Evolutionary conservation across 2,113 vertebrate genomes (phyloP), one percentile per base, ranked within the genome.

Genomic region (Indri indri): DNA sequence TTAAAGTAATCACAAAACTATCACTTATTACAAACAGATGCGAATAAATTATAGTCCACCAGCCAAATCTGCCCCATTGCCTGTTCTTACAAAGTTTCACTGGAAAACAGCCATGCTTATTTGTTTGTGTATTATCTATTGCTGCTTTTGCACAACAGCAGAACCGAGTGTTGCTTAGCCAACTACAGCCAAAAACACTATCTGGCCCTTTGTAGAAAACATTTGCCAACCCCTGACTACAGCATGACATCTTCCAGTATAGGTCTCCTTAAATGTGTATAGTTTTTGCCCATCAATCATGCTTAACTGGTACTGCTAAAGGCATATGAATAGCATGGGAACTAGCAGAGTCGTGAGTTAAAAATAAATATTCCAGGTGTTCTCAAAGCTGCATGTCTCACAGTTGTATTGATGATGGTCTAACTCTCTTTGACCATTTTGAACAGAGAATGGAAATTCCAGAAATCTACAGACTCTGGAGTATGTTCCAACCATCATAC

Each of bases 291-390:
- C 34, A 74, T 74, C 27, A 65, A 12, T 74, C 34, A 37, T 61
- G 22, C 25, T 73, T 89, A 77, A 71, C 66, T 50, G 30, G 40
- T 65, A 37, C 47, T 82, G 47, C 18, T 77, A 17, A 80, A 89
- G 82, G 52, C 37, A 45, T 52, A 95, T 16, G 30, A 61, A 65
- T 50, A 77, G 37, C 30, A 34, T 52, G 54, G 32, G 40, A 87
- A 66, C 50, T 47, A 61, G 77, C 61, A 86, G 47, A 95, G 54
- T 11, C 27, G 0, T 27, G 47, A 30, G 54, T 79, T 71, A 77
- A 90, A 94, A 88, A 54, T 66, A 66, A 85, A 40, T 59, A 94
- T 47, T 70, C 86, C 20, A 88, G 74, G 20, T 91, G 30, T 52
- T 27, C 37, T 85, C 32, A 42, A 76, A 71, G 25, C 42, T 73